Conservation (phyloP, 2,888 invertebrate species). For the Alviniconcha strummeri region DNA sequence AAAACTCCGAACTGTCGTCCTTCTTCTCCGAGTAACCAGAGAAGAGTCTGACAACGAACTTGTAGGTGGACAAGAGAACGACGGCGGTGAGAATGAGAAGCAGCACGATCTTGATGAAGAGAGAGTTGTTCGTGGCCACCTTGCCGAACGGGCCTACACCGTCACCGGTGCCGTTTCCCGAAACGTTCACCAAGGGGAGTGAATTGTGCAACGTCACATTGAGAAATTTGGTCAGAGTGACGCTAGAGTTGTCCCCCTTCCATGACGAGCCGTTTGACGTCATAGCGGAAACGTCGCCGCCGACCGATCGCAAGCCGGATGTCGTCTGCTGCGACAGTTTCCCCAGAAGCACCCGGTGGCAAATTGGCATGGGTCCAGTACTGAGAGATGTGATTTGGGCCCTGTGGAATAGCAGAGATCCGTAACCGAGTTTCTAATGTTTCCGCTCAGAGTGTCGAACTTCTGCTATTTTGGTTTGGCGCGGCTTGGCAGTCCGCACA, state of each 20-base stretch:
- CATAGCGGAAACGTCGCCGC: background rate
- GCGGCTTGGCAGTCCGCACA: too few species aligned
- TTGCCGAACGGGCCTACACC: background rate
- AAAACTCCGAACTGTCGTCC: constrained; percentile 37
- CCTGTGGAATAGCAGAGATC: too few species aligned
- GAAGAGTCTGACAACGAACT: constrained; percentile 42
- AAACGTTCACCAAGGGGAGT: constrained; percentile 9
- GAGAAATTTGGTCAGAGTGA: background rate
- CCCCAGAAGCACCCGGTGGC: constrained; percentile 17
- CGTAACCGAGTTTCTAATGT: too few species aligned
- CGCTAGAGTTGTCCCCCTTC: constrained; percentile 10
- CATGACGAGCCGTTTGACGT: constrained; percentile 21
- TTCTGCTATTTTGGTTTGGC: too few species aligned
- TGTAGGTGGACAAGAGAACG: constrained; percentile 39
- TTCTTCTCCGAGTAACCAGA: constrained; percentile 42
- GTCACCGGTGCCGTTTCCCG: background rate
- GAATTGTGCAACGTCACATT: constrained; percentile 24
- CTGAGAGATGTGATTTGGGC: too few species aligned
- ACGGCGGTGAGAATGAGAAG: constrained; percentile 40
- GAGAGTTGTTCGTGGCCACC: constrained; percentile 10
- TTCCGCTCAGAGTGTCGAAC: too few species aligned
- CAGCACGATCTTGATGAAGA: constrained; percentile 38
- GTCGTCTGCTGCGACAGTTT: constrained; percentile 17
- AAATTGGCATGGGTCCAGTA: background rate
- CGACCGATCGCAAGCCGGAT: background rate